phyloP scores from a whole-genome alignment of 2,888 invertebrate species.

The Metopia argyrocephala region DNA sequence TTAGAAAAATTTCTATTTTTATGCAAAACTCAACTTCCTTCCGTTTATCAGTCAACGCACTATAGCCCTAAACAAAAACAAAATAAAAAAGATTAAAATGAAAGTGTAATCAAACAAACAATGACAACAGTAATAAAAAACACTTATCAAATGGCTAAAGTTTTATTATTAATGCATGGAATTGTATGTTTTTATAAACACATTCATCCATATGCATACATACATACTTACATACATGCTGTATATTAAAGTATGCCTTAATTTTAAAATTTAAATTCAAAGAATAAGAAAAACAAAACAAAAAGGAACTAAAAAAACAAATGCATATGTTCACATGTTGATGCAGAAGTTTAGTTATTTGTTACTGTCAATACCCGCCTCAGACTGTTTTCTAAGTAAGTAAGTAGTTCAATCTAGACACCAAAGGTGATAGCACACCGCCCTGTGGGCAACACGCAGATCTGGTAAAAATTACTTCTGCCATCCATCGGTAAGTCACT shows the following conservation, averaged over 20 bases:
- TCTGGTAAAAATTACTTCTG: too few relatives aligned
- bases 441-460: too few relatives aligned
- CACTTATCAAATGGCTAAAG: not conserved
- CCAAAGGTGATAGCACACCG: too few relatives aligned
- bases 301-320: not conserved
- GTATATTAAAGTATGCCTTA: not conserved
- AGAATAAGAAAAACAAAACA: not conserved
- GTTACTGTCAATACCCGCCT: constrained; percentile 9
- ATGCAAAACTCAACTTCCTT: constrained; percentile 63
- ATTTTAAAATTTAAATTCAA: not conserved
- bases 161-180: too few relatives aligned
- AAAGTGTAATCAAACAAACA: constrained; percentile 10
- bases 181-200: too few relatives aligned
- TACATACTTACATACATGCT: too few relatives aligned
- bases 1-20: constrained; percentile 54
- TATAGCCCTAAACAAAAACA: constrained; percentile 47
- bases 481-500: too few relatives aligned
- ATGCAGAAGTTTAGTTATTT: constrained; percentile 7
- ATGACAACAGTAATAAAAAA: not conserved
- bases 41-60: constrained; percentile 63
- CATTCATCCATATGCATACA: too few relatives aligned
- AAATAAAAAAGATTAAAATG: constrained; percentile 14
- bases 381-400: not conserved
- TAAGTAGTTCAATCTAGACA: too few relatives aligned
- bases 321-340: not conserved